A percentile compares a stretch with the other conserved stretches of the same genome.
These are phyloP conservation scores for Leucopsar rothschildi DNA, from an alignment of 2,113 vertebrate species.

Conservation along the genomic window DNA sequence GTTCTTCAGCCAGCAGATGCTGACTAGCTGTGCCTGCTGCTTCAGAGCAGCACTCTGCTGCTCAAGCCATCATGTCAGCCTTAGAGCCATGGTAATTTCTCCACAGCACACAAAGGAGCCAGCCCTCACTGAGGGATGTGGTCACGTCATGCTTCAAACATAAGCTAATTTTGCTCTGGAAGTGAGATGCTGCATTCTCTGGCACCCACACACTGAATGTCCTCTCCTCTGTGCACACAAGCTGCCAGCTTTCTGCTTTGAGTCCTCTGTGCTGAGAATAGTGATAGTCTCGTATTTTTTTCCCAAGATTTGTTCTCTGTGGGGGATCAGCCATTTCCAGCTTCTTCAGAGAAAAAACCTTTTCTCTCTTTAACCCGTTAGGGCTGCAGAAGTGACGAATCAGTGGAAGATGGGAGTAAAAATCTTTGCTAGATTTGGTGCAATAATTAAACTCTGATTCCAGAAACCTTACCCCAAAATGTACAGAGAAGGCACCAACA, in stretches of 20 bases:
- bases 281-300: background rate
- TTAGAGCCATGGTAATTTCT: background rate
- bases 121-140: background rate
- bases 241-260: background rate
- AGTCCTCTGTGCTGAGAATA: background rate
- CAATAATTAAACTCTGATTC: background rate
- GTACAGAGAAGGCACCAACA: background rate
- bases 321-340: background rate
- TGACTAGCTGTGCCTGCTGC: background rate
- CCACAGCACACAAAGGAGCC: background rate
- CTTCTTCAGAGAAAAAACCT: background rate
- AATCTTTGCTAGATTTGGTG: background rate
- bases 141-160: background rate
- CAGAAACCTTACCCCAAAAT: background rate
- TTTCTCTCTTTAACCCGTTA: background rate
- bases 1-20: background rate
- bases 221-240: background rate
- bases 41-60: background rate
- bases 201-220: background rate
- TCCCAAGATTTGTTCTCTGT: background rate
- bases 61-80: background rate
- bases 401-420: background rate
- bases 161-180: slow-evolving; percentile 43
- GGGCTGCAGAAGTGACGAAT: background rate
- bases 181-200: background rate